A percentile compares a stretch with the other conserved stretches of the same genome.
Conservation (phyloP, 2,888 invertebrate species). For the Lycocerus yunnanus region DNA sequence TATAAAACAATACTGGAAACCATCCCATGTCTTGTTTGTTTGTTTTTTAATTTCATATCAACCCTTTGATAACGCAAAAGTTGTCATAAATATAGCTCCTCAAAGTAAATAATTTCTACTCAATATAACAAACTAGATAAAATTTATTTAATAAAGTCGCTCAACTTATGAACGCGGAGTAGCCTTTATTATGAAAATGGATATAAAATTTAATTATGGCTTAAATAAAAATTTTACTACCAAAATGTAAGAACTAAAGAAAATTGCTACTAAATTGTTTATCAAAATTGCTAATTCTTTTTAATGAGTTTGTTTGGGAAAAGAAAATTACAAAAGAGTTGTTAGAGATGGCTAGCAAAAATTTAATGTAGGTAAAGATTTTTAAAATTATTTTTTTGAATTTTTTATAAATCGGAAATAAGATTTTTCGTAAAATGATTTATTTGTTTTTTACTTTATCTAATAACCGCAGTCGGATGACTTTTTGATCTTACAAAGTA, state of each 20-base stretch:
- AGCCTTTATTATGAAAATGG: background rate
- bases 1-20: constrained; percentile 7
- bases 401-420: too few relatives aligned
- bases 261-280: constrained; percentile 1
- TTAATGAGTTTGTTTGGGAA: background rate
- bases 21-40: constrained; percentile 2
- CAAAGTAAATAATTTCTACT: too few relatives aligned
- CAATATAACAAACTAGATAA: too few relatives aligned
- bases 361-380: background rate
- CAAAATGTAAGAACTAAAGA: background rate
- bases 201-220: background rate
- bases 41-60: constrained; percentile 6
- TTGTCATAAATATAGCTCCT: background rate
- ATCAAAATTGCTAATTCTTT: background rate
- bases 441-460: too few relatives aligned
- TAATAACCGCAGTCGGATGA: too few relatives aligned
- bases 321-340: background rate
- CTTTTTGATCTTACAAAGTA: too few relatives aligned
- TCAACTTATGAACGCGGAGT: background rate
- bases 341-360: background rate
- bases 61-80: background rate
- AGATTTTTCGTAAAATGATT: too few relatives aligned
- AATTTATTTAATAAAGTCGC: too few relatives aligned
- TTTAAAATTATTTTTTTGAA: too few relatives aligned
- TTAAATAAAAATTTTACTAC: constrained; percentile 1